Evolutionary conservation across 35 echinoderm and acorn worm genomes (phyloP).

Genomic region (Hemicentrotus pulcherrimus): DNA sequence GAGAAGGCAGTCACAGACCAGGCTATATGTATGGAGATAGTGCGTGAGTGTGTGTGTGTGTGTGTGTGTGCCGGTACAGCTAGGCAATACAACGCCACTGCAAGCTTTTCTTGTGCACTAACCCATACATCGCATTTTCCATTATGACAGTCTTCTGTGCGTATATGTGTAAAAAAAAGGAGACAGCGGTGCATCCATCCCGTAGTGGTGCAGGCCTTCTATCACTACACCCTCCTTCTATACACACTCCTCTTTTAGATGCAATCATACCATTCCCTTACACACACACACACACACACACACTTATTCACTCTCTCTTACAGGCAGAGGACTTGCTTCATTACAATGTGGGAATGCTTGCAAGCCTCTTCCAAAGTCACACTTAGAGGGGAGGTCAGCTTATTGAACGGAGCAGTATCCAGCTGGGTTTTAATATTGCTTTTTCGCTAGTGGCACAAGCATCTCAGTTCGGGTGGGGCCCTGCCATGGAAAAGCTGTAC

Average conservation of each 20-base stretch:
- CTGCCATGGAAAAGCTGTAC: not conserved
- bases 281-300: constrained; percentile 49
- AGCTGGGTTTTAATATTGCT: constrained; percentile 22
- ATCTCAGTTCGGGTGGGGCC: not conserved
- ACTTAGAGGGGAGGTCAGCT: constrained; percentile 37
- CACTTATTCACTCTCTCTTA: constrained; percentile 25
- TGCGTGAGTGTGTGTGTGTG: constrained; percentile 38
- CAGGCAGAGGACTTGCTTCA: not conserved
- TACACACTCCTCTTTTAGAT: not conserved
- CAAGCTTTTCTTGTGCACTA: not conserved
- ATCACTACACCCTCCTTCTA: not conserved
- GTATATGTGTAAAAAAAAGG: constrained; percentile 20
- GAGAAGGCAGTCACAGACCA: constrained; percentile 8
- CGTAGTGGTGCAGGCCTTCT: not conserved
- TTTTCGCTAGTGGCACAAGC: not conserved
- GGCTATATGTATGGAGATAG: constrained; percentile 20
- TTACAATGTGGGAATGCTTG: constrained; percentile 31
- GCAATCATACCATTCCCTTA: constrained; percentile 22
- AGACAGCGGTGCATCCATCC: constrained; percentile 22
- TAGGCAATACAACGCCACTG: constrained; percentile 17
- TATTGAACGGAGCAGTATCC: constrained; percentile 32
- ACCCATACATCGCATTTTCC: constrained; percentile 41
- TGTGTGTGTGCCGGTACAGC: constrained; percentile 51
- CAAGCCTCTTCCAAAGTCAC: constrained; percentile 27
- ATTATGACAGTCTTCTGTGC: constrained; percentile 43